These are phyloP conservation scores for Eilema depressum DNA, from an alignment of 2,888 invertebrate genomes.

Conservation along the genomic window DNA sequence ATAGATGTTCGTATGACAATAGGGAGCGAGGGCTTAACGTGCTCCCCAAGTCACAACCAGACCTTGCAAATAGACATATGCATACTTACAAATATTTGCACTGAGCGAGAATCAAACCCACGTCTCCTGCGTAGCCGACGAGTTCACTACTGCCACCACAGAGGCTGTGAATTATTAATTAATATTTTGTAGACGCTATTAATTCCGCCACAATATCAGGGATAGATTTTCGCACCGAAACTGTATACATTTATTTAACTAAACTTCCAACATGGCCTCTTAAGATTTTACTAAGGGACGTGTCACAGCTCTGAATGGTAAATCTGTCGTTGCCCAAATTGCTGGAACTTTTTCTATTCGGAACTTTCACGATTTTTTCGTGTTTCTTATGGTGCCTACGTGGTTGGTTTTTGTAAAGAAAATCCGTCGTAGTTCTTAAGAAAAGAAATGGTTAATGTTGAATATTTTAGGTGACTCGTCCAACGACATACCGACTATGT, in stretches of 20 bases:
- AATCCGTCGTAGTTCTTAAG: not conserved
- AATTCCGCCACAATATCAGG: too few relatives aligned
- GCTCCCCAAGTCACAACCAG: too few relatives aligned
- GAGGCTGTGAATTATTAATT: too few relatives aligned
- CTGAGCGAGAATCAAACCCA: too few relatives aligned
- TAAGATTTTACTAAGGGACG: not conserved
- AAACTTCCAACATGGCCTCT: constrained; percentile 16
- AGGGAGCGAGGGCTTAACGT: too few relatives aligned
- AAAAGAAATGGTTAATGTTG: not conserved
- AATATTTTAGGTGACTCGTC: not conserved
- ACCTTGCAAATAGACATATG: too few relatives aligned
- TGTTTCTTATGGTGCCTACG: not conserved
- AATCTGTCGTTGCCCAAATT: constrained; percentile 11
- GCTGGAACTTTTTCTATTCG: constrained; percentile 12
- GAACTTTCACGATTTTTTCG: constrained; percentile 5
- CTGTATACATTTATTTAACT: not conserved
- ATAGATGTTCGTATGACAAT: too few relatives aligned
- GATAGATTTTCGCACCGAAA: not conserved
- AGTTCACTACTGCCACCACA: too few relatives aligned
- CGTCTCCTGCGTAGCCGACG: too few relatives aligned
- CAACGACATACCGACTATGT: not conserved
- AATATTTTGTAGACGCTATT: too few relatives aligned
- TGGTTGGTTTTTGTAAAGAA: not conserved
- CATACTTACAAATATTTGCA: too few relatives aligned
- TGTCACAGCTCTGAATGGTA: constrained; percentile 12